A percentile compares a stretch with the other conserved stretches of the same genome.
These are phyloP conservation scores for Laticauda colubrina DNA, from an alignment of 2,113 vertebrate genomes.

Conservation along the genomic window DNA sequence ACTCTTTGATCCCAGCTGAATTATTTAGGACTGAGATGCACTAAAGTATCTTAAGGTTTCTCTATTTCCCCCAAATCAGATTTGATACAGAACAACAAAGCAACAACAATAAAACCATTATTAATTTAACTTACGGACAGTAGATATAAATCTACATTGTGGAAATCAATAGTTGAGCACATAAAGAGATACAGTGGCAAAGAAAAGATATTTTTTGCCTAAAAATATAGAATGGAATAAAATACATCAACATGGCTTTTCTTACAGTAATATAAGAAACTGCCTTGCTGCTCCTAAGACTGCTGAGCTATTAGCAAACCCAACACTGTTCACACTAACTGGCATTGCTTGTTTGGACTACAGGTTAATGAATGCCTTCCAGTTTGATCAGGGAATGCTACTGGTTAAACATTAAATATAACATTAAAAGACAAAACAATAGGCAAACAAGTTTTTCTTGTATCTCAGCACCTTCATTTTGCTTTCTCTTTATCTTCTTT, in stretches of 20 bases:
- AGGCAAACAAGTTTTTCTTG: background rate
- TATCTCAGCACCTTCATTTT: background rate
- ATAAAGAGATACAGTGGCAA: background rate
- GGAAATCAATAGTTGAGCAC: background rate
- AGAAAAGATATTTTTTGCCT: background rate
- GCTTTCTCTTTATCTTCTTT: background rate
- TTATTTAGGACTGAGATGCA: background rate
- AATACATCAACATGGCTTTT: background rate
- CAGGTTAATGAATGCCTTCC: background rate
- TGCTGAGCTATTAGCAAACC: background rate
- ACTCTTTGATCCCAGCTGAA: background rate
- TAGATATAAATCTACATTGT: background rate
- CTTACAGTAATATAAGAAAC: background rate
- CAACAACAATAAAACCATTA: background rate
- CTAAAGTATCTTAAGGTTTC: constrained; percentile 1
- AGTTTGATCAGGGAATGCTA: background rate
- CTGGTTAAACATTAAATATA: background rate
- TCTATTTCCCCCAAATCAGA: background rate
- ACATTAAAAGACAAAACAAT: background rate
- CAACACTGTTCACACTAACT: background rate
- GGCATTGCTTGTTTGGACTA: background rate
- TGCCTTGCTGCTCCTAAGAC: background rate
- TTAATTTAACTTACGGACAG: background rate
- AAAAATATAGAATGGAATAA: background rate
- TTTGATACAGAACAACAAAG: background rate